phyloP scores from a whole-genome alignment of 2,888 invertebrate genomes.

The Selenia dentaria region DNA sequence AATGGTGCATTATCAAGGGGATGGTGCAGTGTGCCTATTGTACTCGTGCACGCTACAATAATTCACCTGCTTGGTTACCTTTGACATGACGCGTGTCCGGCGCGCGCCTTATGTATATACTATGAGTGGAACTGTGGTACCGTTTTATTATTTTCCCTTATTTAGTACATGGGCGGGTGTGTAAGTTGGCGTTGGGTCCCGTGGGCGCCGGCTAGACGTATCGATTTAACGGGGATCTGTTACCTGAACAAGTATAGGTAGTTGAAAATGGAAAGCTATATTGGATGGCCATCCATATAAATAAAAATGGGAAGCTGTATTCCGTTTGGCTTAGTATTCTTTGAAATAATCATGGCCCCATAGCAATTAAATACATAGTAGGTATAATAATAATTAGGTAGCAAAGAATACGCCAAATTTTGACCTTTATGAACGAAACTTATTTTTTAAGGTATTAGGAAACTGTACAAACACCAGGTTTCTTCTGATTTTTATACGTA shows the following conservation, averaged over 20 bases:
- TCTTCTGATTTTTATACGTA: no score
- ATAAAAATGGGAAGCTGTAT: no score
- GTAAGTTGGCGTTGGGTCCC: conserved; percentile 3
- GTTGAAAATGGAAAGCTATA: not conserved
- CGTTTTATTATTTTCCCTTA: conserved; percentile 13
- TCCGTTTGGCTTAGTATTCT: no score
- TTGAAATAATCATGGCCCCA: no score
- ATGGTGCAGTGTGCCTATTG: conserved; percentile 43
- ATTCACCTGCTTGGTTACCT: conserved; percentile 70
- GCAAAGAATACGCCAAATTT: no score
- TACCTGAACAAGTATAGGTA: not conserved
- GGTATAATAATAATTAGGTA: no score
- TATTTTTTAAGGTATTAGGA: no score
- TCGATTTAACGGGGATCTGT: conserved; percentile 15
- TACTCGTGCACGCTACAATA: conserved; percentile 40
- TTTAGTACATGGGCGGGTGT: conserved; percentile 22
- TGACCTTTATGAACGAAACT: no score
- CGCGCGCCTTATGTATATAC: conserved; percentile 36
- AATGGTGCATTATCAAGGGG: conserved; percentile 51
- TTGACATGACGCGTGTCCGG: conserved; percentile 64
- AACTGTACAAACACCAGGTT: no score
- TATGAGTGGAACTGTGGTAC: not conserved
- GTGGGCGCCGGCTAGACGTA: conserved; percentile 27
- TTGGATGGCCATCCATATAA: no score
- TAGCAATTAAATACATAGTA: no score